A percentile compares a stretch with the other conserved stretches of the same genome.
Conservation (phyloP, 2,797 vertebrate genomes). For the Ptychadena robeensis region DNA sequence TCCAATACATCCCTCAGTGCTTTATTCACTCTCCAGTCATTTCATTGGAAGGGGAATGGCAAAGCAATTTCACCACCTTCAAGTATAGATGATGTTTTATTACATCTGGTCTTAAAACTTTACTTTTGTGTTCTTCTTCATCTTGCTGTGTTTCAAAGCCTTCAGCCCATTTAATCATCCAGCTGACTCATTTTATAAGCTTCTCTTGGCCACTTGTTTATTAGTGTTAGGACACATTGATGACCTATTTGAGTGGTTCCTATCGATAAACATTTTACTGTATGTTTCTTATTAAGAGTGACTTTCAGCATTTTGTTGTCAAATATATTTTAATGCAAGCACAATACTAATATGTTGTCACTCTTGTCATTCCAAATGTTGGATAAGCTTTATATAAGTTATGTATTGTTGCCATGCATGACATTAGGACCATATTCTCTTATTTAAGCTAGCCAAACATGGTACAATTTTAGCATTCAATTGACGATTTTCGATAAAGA, state of each 20-base stretch:
- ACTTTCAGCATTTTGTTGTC: neutral
- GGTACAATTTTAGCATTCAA: no score
- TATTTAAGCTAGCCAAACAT: no score
- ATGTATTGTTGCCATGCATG: neutral
- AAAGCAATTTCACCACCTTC: neutral
- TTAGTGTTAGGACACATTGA: neutral
- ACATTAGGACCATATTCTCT: no score
- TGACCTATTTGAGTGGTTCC: neutral
- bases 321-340: neutral
- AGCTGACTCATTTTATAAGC: neutral
- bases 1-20: no score
- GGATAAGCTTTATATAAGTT: neutral
- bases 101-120: neutral
- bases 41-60: no score
- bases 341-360: neutral
- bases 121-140: neutral
- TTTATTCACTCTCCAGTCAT: no score
- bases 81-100: neutral
- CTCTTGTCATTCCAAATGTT: no score
- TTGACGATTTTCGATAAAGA: no score
- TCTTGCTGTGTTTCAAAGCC: neutral
- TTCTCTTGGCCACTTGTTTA: neutral
- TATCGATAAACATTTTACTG: no score
- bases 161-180: neutral
- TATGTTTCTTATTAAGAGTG: no score